Evolutionary conservation across 2,113 vertebrate species (phyloP).

Genomic region (Festucalex cinctus): DNA sequence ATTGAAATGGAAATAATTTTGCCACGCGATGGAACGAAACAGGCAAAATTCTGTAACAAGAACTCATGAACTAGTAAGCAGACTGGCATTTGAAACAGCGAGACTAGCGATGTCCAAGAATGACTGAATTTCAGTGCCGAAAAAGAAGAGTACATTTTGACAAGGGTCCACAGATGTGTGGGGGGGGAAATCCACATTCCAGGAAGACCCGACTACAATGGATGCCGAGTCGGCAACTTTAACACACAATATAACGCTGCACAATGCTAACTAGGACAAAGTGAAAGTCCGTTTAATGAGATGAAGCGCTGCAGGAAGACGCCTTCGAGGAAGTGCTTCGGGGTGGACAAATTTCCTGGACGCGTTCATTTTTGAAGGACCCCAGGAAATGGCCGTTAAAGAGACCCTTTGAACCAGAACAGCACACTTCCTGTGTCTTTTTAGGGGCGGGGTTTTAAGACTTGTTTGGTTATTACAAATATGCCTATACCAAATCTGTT

Average conservation of each 20-base stretch:
- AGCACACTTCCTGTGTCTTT: neutral
- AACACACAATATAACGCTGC: too few relatives aligned
- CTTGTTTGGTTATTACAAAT: neutral
- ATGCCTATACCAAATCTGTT: too few relatives aligned
- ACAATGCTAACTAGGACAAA: too few relatives aligned
- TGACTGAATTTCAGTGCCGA: too few relatives aligned
- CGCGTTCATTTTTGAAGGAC: neutral
- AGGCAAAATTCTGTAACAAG: neutral
- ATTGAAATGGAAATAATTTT: constrained; percentile 21
- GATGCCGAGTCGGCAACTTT: too few relatives aligned
- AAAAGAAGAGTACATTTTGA: too few relatives aligned
- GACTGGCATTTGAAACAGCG: neutral
- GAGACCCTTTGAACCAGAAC: neutral
- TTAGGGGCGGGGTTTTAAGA: neutral
- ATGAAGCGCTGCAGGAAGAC: too few relatives aligned
- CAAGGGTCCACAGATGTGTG: too few relatives aligned
- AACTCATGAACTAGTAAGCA: neutral
- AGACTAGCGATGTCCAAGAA: neutral
- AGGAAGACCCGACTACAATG: too few relatives aligned
- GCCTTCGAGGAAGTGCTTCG: too few relatives aligned
- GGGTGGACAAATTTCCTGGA: neutral
- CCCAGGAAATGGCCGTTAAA: neutral
- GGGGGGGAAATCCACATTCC: too few relatives aligned
- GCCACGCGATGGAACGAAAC: neutral
- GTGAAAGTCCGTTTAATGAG: too few relatives aligned